Conservation (phyloP, 2,113 vertebrate species). For the Neodontobutis hainanensis region DNA sequence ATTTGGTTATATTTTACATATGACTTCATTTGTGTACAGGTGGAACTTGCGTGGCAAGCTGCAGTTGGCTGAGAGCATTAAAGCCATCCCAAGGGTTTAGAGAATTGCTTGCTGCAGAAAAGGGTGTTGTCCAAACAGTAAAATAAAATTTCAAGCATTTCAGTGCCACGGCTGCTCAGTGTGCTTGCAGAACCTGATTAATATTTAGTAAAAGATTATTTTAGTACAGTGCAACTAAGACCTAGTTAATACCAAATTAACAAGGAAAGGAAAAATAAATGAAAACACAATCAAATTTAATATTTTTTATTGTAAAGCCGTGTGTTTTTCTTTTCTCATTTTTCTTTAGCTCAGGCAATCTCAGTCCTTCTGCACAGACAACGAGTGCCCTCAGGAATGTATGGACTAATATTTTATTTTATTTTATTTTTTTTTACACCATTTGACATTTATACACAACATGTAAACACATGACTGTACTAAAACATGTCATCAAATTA, state of each 20-base stretch:
- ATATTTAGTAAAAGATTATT: too few species aligned
- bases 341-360: constrained; percentile 91
- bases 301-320: neutral
- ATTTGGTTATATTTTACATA: constrained; percentile 3
- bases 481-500: constrained; percentile 4
- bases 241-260: neutral
- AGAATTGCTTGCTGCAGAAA: constrained; percentile 20
- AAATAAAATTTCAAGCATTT: neutral
- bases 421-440: too few species aligned
- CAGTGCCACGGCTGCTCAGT: neutral
- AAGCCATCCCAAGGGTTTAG: neutral
- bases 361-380: constrained; percentile 97
- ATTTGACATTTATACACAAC: neutral
- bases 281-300: too few species aligned
- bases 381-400: constrained; percentile 95
- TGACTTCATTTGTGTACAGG: constrained; percentile 33
- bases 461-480: neutral
- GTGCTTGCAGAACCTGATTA: too few species aligned
- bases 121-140: constrained; percentile 30
- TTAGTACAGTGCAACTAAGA: too few species aligned
- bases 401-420: constrained; percentile 56
- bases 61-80: constrained; percentile 19
- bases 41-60: constrained; percentile 37
- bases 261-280: neutral
- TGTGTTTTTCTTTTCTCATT: constrained; percentile 1